These are phyloP conservation scores for Brevimyrus niger DNA, from an alignment of 2,113 vertebrate genomes.

Conservation along the genomic window DNA sequence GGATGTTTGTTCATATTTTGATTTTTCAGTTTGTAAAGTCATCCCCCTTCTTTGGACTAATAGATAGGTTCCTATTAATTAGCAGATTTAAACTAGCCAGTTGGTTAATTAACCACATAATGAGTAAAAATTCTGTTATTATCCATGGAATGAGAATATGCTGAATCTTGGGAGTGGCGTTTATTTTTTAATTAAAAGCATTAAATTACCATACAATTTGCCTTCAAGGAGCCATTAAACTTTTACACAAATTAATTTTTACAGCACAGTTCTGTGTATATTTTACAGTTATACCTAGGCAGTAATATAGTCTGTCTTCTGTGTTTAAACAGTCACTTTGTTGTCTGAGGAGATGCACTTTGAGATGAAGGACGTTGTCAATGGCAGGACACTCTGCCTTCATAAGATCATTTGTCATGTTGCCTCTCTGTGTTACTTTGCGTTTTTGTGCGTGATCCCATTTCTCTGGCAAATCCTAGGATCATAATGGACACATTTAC, in stretches of 20 bases:
- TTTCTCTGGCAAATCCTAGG: neutral
- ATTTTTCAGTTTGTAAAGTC: neutral
- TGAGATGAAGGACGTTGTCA: neutral
- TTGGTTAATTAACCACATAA: neutral
- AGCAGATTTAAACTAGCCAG: neutral
- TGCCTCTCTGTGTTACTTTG: neutral
- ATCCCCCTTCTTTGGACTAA: neutral
- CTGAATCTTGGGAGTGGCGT: neutral
- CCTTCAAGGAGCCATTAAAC: neutral
- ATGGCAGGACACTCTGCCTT: neutral
- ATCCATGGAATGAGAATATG: neutral
- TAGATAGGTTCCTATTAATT: neutral
- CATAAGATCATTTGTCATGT: neutral
- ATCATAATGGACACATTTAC: neutral
- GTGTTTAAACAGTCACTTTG: neutral
- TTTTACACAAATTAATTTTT: neutral
- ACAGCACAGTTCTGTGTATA: neutral
- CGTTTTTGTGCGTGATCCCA: neutral
- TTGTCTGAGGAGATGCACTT: neutral
- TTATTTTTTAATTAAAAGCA: neutral
- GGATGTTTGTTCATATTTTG: neutral
- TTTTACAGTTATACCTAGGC: neutral
- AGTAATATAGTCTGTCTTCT: neutral
- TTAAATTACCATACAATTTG: neutral
- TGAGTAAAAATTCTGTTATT: neutral